Base-by-base conservation (phyloP, 1,140 invertebrate species). In the Polypedilum vanderplanki region DNA sequence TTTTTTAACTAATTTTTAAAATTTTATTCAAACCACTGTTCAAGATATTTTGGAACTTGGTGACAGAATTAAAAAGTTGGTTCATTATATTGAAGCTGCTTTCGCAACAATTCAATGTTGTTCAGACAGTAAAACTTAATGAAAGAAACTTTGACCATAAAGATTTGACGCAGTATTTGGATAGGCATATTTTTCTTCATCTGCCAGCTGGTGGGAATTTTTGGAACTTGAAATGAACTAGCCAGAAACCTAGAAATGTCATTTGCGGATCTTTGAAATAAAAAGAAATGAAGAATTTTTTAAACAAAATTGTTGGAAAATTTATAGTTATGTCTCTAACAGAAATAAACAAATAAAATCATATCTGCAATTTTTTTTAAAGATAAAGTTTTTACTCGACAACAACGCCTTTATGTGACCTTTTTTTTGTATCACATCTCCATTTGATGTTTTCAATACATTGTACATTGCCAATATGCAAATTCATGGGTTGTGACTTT, bases 141-240 rank as follows among this genome's bases (percentile, higher is more conserved):
- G 81, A 0, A 98, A 83, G 77, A 96, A 91, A 41, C 90, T 92
- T 83, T 98, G 96, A 0, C 95, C 96, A 83, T 91, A 93, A 10
- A n/a, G n/a, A 83, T 81, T 75, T 83, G 83, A 0, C 91, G n/a
- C 94, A 3, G 88, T 90, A 0, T 83, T 73, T 10, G 95, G 94
- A 84, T 93, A 97, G 7, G 77, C 80, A 80, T 96, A 97, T 57
- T n/a, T n/a, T 5, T 80, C 81, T 12, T 82, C 79, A 70, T 79
- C 78, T 10, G 87, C 87, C n/a, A 20, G 86, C 74, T 0, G 87
- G 85, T 9, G 93, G 93, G 84, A 90, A 98, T n/a, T 78, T 89
- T 87, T 0, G 96, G 96, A 10, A 96, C 92, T 74, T n/a, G n/a
- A 95, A 97, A 81, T 98, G 96, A 17, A 97, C 87, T 65, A 98